These are phyloP conservation scores for Graptemys geographica DNA, from an alignment of 2,797 vertebrate genomes.

Conservation along the genomic window DNA sequence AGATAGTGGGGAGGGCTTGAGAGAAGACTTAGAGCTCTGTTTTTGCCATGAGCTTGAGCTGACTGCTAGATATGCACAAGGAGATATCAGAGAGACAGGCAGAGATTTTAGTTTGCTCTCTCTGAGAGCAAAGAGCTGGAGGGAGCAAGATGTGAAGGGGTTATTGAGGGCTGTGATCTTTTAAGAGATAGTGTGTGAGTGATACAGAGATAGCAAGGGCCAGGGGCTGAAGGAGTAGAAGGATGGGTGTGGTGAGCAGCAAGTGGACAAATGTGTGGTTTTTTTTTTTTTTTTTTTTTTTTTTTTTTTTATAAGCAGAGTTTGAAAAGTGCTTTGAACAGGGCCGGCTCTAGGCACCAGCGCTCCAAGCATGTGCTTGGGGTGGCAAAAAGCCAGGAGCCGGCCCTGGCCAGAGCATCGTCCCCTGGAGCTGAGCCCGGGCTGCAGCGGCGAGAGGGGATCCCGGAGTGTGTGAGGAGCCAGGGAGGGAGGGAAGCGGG, in stretches of 20 bases:
- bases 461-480: too few relatives aligned
- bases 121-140: background rate
- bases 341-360: too few relatives aligned
- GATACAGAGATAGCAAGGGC: background rate
- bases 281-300: too few relatives aligned
- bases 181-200: background rate
- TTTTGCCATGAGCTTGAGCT: background rate
- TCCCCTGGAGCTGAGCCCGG: too few relatives aligned
- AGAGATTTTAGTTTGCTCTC: background rate
- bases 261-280: background rate
- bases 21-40: background rate
- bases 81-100: background rate
- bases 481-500: too few relatives aligned
- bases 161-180: background rate
- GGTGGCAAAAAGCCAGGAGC: too few relatives aligned
- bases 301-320: rapidly evolving
- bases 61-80: too few relatives aligned
- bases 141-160: background rate
- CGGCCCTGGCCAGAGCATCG: too few relatives aligned
- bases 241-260: background rate
- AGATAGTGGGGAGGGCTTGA: background rate
- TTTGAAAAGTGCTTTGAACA: background rate
- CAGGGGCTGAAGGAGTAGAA: background rate
- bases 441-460: too few relatives aligned
- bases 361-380: too few relatives aligned